phyloP scores from a whole-genome alignment of 2,797 vertebrate genomes.

The Acanthornis magna region DNA sequence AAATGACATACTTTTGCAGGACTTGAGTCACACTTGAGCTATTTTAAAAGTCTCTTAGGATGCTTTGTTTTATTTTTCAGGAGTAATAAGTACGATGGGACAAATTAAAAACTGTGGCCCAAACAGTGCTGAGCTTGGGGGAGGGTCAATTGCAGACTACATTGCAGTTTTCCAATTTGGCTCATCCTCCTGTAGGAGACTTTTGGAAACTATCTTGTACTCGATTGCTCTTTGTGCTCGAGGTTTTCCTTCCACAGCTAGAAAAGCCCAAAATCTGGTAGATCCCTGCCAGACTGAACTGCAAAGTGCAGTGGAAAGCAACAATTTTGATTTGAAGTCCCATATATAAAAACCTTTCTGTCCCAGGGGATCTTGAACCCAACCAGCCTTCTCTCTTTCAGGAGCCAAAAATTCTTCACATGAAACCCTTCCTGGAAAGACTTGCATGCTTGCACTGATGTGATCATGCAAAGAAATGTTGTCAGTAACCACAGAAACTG shows the following conservation, averaged over 20 bases:
- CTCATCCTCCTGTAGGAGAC: not conserved
- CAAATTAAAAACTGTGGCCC: not conserved
- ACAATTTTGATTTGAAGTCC: not conserved
- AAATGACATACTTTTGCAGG: not conserved
- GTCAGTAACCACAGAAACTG: not conserved
- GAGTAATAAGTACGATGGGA: not conserved
- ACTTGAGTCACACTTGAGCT: not conserved
- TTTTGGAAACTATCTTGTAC: not conserved
- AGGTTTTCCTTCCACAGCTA: constrained; percentile 3
- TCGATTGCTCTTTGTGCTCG: not conserved
- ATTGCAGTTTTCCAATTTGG: not conserved
- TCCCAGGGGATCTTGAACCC: not conserved
- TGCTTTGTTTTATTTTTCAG: constrained; percentile 6
- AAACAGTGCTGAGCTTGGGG: not conserved
- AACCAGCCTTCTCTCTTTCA: not conserved
- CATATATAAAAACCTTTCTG: not conserved
- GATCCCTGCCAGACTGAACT: not conserved
- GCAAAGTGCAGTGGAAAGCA: not conserved
- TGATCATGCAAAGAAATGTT: not conserved
- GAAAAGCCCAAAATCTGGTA: not conserved
- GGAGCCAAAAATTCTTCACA: not conserved
- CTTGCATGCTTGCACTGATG: not conserved
- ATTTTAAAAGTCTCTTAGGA: constrained; percentile 13
- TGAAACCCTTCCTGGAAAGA: not conserved
- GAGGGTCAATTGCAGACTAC: not conserved